Conservation (phyloP, 2,113 vertebrate genomes). For the human region GRCh38 chr11:91093501-91094000, state of each 20-base stretch:
- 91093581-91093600: neutral
- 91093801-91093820: neutral
- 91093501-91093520: neutral
- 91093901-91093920: neutral
- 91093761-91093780: neutral
- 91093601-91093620: neutral
- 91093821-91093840: neutral
- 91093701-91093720: neutral
- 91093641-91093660: too few species aligned
- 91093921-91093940: neutral
- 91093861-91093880: neutral
- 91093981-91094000: neutral
- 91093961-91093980: neutral
- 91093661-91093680: neutral
- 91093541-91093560: neutral
- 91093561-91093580: neutral
- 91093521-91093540: neutral
- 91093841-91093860: accelerated
- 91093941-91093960: neutral
- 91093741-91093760: neutral
- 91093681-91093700: neutral
- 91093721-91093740: neutral
- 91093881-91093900: neutral
- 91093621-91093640: neutral
- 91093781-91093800: neutral